Percentiles rank a stretch among this genome's conserved stretches.
Conservation (phyloP, 2,888 invertebrate genomes). For the Camptogramma bilineatum region DNA sequence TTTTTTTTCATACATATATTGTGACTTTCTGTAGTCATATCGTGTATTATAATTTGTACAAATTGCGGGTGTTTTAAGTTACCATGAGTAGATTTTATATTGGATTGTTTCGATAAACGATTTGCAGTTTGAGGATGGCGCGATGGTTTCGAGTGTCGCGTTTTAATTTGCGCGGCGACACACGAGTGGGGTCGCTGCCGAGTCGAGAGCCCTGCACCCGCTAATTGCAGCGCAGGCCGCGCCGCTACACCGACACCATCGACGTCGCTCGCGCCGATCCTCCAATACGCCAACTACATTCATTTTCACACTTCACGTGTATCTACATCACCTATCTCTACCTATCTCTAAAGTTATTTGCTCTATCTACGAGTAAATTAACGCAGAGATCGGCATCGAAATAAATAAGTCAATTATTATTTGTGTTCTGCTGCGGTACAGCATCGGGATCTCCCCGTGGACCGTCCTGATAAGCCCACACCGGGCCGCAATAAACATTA, state of each 20-base stretch:
- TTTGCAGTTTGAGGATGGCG: constrained; percentile 68
- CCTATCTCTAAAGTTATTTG: constrained; percentile 14
- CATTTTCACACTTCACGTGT: constrained; percentile 46
- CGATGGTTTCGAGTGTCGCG: constrained; percentile 77
- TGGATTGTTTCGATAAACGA: constrained; percentile 70
- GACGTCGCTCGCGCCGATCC: constrained; percentile 56
- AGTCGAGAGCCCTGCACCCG: constrained; percentile 72
- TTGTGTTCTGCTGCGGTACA: constrained; percentile 52
- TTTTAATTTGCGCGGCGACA: constrained; percentile 85
- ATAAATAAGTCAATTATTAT: constrained; percentile 62
- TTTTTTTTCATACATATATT: neutral
- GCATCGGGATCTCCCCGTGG: constrained; percentile 69
- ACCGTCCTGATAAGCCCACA: constrained; percentile 72
- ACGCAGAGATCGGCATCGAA: constrained; percentile 43
- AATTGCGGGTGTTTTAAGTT: neutral
- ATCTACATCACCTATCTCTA: neutral
- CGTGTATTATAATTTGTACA: constrained; percentile 1
- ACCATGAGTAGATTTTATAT: constrained; percentile 48
- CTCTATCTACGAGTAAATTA: constrained; percentile 33
- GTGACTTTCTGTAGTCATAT: neutral
- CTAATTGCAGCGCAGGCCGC: constrained; percentile 80
- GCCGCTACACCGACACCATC: constrained; percentile 63
- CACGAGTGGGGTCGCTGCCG: constrained; percentile 75
- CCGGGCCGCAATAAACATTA: constrained; percentile 69
- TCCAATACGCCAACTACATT: constrained; percentile 56